Evolutionary conservation across 2,113 vertebrate genomes (phyloP).

Genomic region (Crotalus helleri): DNA sequence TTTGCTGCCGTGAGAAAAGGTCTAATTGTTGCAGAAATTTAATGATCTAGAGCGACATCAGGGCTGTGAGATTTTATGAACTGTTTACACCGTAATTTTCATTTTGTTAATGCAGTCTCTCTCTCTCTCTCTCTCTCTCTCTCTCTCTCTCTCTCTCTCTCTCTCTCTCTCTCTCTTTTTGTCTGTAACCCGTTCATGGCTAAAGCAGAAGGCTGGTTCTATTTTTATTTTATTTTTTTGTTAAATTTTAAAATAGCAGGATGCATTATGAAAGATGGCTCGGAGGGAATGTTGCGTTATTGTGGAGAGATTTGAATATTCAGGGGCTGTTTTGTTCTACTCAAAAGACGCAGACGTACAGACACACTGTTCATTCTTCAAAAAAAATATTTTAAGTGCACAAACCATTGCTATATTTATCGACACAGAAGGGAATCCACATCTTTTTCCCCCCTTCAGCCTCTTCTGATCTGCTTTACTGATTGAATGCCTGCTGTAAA

Average conservation of each 20-base stretch:
- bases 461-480: slow-evolving; percentile 68
- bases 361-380: slow-evolving; percentile 63
- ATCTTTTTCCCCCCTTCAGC: slow-evolving; percentile 47
- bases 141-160: slow-evolving; percentile 39
- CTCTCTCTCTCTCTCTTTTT: too few species aligned
- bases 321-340: slow-evolving; percentile 61
- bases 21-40: slow-evolving; percentile 99
- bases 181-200: slow-evolving; percentile 80
- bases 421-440: slow-evolving; percentile 60
- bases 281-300: slow-evolving; percentile 54
- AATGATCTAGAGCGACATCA: slow-evolving; percentile 99
- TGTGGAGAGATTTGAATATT: slow-evolving; percentile 56
- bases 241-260: slow-evolving; percentile 73
- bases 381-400: slow-evolving; percentile 74
- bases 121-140: slow-evolving; percentile 40
- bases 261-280: slow-evolving; percentile 55
- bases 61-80: slow-evolving; percentile 99
- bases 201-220: slow-evolving; percentile 72
- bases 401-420: slow-evolving; percentile 70
- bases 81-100: slow-evolving; percentile 99
- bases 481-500: slow-evolving; percentile 73
- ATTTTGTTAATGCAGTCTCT: slow-evolving; percentile 99
- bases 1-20: slow-evolving; percentile 99
- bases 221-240: slow-evolving; percentile 50
- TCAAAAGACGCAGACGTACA: neutral